Evolutionary conservation across 1,140 invertebrate species (phyloP).

Genomic region (Drosophila neocordata): DNA sequence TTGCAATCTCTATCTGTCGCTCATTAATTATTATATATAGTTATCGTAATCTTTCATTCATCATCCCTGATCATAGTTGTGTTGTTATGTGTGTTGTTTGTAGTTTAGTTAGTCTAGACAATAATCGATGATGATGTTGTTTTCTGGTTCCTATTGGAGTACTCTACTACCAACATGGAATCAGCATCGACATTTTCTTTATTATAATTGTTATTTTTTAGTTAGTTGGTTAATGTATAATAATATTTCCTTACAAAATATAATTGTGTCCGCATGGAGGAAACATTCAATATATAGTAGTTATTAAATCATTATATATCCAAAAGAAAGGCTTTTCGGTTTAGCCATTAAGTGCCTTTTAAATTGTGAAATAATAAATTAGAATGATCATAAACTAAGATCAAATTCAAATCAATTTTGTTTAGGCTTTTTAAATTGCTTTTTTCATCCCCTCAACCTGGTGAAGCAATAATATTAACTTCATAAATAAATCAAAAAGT

Average conservation of each 20-base stretch:
- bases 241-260: background rate
- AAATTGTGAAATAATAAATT: too few relatives aligned
- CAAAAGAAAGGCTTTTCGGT: too few relatives aligned
- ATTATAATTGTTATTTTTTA: background rate
- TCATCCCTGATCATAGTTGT: conserved; percentile 23
- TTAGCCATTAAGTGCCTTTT: too few relatives aligned
- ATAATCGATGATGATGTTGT: background rate
- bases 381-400: too few relatives aligned
- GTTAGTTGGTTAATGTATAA: background rate
- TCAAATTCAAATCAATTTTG: too few relatives aligned
- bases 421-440: too few relatives aligned
- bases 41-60: conserved; percentile 18
- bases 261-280: background rate
- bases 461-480: too few relatives aligned
- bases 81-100: conserved; percentile 35
- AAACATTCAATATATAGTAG: too few relatives aligned
- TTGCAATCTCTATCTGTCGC: background rate
- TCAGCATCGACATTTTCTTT: background rate
- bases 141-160: background rate
- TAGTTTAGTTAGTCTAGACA: conserved; percentile 36
- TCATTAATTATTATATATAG: conserved; percentile 4
- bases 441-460: too few relatives aligned
- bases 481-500: too few relatives aligned
- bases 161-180: background rate
- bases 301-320: too few relatives aligned